Evolutionary conservation across 2,113 vertebrate species (phyloP).

Genomic region (Carettochelys insculpta): DNA sequence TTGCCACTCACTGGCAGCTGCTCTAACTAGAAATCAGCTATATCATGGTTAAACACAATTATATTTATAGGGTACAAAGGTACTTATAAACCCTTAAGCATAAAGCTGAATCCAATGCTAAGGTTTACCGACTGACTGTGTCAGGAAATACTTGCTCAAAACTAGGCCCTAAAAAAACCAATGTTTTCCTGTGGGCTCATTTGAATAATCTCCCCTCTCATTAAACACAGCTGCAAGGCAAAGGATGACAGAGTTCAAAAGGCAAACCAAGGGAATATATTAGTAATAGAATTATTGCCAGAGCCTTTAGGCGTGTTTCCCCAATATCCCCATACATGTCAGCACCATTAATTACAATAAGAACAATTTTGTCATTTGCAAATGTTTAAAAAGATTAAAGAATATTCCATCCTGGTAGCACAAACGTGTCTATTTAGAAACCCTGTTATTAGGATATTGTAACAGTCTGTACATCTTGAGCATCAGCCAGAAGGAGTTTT

Average conservation of each 20-base stretch:
- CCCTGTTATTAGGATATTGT: not conserved
- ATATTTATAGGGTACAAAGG: slow-evolving; percentile 43
- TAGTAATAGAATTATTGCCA: slow-evolving; percentile 77
- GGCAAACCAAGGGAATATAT: slow-evolving; percentile 79
- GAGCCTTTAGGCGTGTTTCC: slow-evolving; percentile 72
- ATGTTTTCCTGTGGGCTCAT: slow-evolving; percentile 72
- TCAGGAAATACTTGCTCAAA: slow-evolving; percentile 59
- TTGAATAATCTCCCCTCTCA: slow-evolving; percentile 83
- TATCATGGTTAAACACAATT: slow-evolving; percentile 45
- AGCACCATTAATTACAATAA: slow-evolving; percentile 71
- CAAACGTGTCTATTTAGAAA: slow-evolving; percentile 60
- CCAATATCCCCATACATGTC: slow-evolving; percentile 59
- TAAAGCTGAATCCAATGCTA: slow-evolving; percentile 9
- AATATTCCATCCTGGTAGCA: slow-evolving; percentile 56
- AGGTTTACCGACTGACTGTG: slow-evolving; percentile 48
- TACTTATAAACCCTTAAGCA: slow-evolving; percentile 52
- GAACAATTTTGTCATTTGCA: slow-evolving; percentile 68
- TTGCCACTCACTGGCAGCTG: slow-evolving; percentile 56
- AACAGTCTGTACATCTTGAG: not conserved
- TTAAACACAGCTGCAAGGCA: slow-evolving; percentile 84
- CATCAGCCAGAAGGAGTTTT: not conserved
- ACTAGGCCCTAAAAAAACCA: slow-evolving; percentile 58
- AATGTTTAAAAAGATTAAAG: slow-evolving; percentile 49
- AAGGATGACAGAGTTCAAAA: slow-evolving; percentile 77
- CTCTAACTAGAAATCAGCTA: slow-evolving; percentile 50